Evolutionary conservation across 1,140 invertebrate species (phyloP).

Genomic region (Drosophila busckii): DNA sequence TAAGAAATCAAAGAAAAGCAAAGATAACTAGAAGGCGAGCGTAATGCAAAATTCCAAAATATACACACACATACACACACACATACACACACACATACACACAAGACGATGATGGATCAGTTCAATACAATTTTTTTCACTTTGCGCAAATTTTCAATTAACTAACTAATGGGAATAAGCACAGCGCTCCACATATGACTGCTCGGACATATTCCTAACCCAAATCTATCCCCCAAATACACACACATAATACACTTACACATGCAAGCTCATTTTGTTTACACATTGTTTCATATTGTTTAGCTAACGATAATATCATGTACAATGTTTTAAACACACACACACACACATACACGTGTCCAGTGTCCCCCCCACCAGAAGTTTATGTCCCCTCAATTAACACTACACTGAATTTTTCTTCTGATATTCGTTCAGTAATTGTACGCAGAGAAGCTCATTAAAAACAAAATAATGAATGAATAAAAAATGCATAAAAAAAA

Average conservation of each 20-base stretch:
- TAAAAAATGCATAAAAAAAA: constrained; percentile 11
- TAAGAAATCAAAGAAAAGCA: constrained; percentile 42
- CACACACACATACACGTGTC: constrained; percentile 18
- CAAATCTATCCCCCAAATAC: background rate
- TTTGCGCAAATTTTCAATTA: constrained; percentile 25
- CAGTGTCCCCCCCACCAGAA: constrained; percentile 39
- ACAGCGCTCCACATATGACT: constrained; percentile 29
- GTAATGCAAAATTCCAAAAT: constrained; percentile 15
- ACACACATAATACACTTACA: background rate
- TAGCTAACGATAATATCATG: constrained; percentile 58
- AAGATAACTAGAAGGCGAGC: constrained; percentile 17
- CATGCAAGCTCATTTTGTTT: background rate
- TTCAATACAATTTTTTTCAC: constrained; percentile 11
- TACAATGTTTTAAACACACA: constrained; percentile 55
- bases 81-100: constrained; percentile 1
- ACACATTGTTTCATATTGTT: constrained; percentile 31
- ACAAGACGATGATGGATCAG: constrained; percentile 31
- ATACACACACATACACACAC: background rate
- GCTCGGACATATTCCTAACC: too few relatives aligned
- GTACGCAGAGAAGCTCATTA: constrained; percentile 35
- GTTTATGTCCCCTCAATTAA: constrained; percentile 60
- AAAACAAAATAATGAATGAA: constrained; percentile 43
- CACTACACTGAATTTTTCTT: constrained; percentile 22
- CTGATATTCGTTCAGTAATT: constrained; percentile 57
- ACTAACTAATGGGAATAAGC: background rate